These are phyloP conservation scores for Leptocoma aspasia DNA, from an alignment of 2,113 vertebrate genomes.

Conservation along the genomic window DNA sequence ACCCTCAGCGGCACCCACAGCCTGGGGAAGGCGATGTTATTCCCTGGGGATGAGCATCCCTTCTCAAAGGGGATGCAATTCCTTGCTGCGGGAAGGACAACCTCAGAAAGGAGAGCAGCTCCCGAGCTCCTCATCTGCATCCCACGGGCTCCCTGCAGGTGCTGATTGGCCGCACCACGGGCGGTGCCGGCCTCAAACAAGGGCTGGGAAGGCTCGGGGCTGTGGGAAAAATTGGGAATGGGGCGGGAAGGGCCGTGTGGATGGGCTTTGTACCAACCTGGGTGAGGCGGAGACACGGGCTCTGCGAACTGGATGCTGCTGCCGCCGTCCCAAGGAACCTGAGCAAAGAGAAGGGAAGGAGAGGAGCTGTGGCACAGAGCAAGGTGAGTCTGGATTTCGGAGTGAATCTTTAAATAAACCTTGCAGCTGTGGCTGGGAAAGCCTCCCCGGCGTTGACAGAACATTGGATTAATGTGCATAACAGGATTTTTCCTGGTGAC, in stretches of 20 bases:
- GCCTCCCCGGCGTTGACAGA: not conserved
- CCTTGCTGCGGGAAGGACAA: not conserved
- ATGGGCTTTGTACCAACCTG: conserved; percentile 79
- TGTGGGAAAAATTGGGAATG: conserved; percentile 16
- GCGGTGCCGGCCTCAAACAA: conserved; percentile 11
- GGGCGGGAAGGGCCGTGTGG: not conserved
- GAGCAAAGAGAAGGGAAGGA: conserved; percentile 26
- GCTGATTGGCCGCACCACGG: conserved; percentile 69
- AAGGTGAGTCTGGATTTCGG: conserved; percentile 59
- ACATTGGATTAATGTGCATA: accelerated
- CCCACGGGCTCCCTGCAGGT: not conserved
- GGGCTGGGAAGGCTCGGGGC: not conserved
- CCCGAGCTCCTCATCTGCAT: conserved; percentile 39
- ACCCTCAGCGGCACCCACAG: not conserved
- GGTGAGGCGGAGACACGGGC: conserved; percentile 66
- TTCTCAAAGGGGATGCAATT: not conserved
- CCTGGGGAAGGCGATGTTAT: not conserved
- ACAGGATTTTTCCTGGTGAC: accelerated
- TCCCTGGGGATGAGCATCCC: not conserved
- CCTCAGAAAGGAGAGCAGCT: not conserved
- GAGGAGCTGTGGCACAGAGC: not conserved
- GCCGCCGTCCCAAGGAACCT: conserved; percentile 73
- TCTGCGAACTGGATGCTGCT: conserved; percentile 69
- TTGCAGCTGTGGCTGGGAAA: not conserved
- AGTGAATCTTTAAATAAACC: not conserved